A percentile compares a stretch with the other conserved stretches of the same genome.
phyloP scores from a whole-genome alignment of 2,113 vertebrate species.

The Xenopus laevis region DNA sequence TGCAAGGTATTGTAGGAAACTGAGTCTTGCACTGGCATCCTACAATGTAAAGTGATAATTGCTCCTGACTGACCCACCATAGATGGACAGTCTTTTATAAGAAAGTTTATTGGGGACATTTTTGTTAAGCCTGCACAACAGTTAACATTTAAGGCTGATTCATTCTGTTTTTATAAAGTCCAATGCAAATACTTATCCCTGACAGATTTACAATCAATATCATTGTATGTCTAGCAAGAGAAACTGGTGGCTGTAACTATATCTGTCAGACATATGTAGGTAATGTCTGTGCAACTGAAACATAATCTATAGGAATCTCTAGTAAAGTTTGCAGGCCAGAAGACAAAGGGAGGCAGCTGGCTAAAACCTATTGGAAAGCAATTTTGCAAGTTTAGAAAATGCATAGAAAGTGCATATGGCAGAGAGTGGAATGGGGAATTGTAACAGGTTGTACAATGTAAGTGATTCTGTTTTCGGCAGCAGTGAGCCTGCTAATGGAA shows the following conservation, averaged over 20 bases:
- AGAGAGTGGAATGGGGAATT: conserved; percentile 46
- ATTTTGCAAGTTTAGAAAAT: conserved; percentile 52
- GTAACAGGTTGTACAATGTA: conserved; percentile 52
- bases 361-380: conserved; percentile 47
- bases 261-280: conserved; percentile 31
- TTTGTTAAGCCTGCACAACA: too few species aligned
- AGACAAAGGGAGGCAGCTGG: conserved; percentile 52
- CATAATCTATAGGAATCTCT: conserved; percentile 53
- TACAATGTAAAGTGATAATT: too few species aligned
- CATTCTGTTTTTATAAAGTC: too few species aligned
- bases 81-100: too few species aligned
- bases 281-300: conserved; percentile 31
- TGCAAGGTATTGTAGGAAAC: neutral
- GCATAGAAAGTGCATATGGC: conserved; percentile 49
- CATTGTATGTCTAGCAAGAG: too few species aligned
- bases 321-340: conserved; percentile 44
- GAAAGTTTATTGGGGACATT: too few species aligned
- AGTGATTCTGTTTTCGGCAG: conserved; percentile 49
- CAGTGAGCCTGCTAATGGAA: conserved; percentile 54
- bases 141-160: too few species aligned
- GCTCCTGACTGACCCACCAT: too few species aligned
- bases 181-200: too few species aligned
- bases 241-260: conserved; percentile 5
- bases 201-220: too few species aligned
- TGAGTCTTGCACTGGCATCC: too few species aligned